A percentile compares a stretch with the other conserved stretches of the same genome.
These are phyloP conservation scores for Iphiclides podalirius DNA, from an alignment of 2,888 invertebrate genomes.

Conservation along the genomic window DNA sequence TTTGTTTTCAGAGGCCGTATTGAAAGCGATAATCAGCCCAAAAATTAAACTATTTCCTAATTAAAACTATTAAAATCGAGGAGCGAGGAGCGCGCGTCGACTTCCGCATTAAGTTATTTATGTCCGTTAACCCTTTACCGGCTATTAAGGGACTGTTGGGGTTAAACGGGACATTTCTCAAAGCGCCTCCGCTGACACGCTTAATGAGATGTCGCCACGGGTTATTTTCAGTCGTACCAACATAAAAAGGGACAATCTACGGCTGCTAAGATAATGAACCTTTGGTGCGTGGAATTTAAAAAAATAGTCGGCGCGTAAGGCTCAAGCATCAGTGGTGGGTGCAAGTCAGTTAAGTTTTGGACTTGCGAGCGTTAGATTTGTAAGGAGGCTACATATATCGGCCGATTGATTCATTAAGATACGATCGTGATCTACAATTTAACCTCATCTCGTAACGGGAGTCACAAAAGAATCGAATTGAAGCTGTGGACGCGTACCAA, in stretches of 20 bases:
- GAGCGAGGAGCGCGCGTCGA: slow-evolving; percentile 54
- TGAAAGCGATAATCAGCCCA: too few relatives aligned
- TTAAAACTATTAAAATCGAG: slow-evolving; percentile 75
- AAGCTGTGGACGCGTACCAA: too few relatives aligned
- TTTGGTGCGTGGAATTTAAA: slow-evolving; percentile 20
- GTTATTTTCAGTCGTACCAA: slow-evolving; percentile 72
- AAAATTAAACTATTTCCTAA: slow-evolving; percentile 78
- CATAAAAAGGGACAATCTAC: slow-evolving; percentile 34
- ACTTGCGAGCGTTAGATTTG: slow-evolving; percentile 1
- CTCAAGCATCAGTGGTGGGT: too few relatives aligned
- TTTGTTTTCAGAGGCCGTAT: too few relatives aligned
- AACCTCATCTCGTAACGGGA: background rate
- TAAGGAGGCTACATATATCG: slow-evolving; percentile 8
- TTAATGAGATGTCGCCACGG: slow-evolving; percentile 76
- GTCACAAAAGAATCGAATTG: background rate
- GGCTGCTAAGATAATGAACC: slow-evolving; percentile 34
- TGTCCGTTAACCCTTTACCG: slow-evolving; percentile 73
- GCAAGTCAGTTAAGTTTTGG: too few relatives aligned
- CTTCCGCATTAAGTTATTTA: slow-evolving; percentile 76
- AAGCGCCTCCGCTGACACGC: slow-evolving; percentile 73
- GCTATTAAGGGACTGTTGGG: slow-evolving; percentile 73
- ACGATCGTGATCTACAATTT: slow-evolving; percentile 4
- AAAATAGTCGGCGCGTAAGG: background rate
- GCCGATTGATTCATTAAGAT: slow-evolving; percentile 14
- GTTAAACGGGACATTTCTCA: slow-evolving; percentile 79